Conservation (phyloP, 1,140 invertebrate species). For the Bombus cullumanus region DNA sequence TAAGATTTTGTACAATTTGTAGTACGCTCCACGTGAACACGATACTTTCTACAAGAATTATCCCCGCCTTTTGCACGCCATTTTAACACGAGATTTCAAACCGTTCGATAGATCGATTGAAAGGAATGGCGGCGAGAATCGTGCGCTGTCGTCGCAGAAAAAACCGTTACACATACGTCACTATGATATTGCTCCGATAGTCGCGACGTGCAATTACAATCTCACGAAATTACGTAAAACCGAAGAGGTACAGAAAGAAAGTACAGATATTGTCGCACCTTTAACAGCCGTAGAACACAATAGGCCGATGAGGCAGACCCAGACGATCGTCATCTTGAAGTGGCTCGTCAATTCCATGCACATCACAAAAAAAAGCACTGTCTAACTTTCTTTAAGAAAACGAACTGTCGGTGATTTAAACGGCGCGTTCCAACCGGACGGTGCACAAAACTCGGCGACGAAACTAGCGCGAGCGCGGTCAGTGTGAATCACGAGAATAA, state of each 20-base stretch:
- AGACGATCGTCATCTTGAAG: slow-evolving; percentile 60
- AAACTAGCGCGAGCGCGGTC: neutral
- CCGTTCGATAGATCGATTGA: slow-evolving; percentile 15
- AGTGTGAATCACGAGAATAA: neutral
- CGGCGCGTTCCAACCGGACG: slow-evolving; percentile 31
- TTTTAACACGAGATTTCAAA: neutral
- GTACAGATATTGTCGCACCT: slow-evolving; percentile 55
- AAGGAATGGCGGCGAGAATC: neutral
- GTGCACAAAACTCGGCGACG: slow-evolving; percentile 34
- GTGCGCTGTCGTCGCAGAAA: neutral
- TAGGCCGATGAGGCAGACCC: slow-evolving; percentile 63
- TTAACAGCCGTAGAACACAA: slow-evolving; percentile 58
- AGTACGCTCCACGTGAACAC: neutral
- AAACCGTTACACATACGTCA: neutral
- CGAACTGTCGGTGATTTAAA: slow-evolving; percentile 13
- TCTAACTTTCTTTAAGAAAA: slow-evolving; percentile 37
- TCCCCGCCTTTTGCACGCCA: slow-evolving; percentile 4
- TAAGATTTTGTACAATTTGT: neutral
- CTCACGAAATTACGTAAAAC: neutral
- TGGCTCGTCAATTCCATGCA: slow-evolving; percentile 43
- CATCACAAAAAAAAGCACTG: slow-evolving; percentile 67
- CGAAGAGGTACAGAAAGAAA: neutral
- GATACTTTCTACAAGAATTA: neutral
- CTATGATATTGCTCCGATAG: no score
- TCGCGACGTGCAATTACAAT: neutral